Base-by-base conservation (phyloP, 2,113 vertebrate genomes). In the Sterrhoptilus dennistouni region DNA sequence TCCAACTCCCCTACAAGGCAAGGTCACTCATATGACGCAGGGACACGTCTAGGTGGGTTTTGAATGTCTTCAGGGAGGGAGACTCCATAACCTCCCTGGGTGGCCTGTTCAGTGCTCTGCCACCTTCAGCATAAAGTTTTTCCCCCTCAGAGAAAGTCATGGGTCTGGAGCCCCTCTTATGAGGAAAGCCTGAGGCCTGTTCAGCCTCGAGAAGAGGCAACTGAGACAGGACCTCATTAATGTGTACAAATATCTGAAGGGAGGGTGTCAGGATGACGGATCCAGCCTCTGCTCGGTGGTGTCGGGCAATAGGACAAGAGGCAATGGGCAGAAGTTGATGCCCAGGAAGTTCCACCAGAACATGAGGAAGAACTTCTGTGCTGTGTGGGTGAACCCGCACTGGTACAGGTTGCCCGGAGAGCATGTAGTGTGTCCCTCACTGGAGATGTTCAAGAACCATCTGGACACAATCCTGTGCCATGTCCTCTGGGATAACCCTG, bases 311-410 rank as follows among this genome's bases (percentile, higher is more conserved):
- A 76, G 40, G 18, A 76, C 33, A 35, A 54, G 61, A 22, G 13
- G 38, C 53, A 38, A 6, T 4, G 13, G n/a, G 54, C 38, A 68
- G 53, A 53, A 45, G 50, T 0, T 10, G 61, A 53, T 31, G 38
- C 24, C 40, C 11, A 22, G 38, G 8, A 75, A 60, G 7, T 27
- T 60, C 20, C 38, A 53, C 16, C 16, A 22, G 38, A 75, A 29
- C 38, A 14, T 1, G 36, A 81, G 44, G 52, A 52, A n/a, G 19
- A 74, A 29, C 17, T 56, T 70, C 20, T 7, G 9, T 15, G 33
- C 57, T 22, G 52, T 50, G 36, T 36, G 14, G 23, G 25, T 38
- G 23, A 59, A 9, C 22, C 10, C 0, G 0, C 20, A 7, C 27
- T 28, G 76, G 29, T 3, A 45, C 33, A 59, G 36, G 5, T 3